These are phyloP conservation scores for Melolontha melolontha DNA, from an alignment of 2,888 invertebrate species.

Conservation along the genomic window DNA sequence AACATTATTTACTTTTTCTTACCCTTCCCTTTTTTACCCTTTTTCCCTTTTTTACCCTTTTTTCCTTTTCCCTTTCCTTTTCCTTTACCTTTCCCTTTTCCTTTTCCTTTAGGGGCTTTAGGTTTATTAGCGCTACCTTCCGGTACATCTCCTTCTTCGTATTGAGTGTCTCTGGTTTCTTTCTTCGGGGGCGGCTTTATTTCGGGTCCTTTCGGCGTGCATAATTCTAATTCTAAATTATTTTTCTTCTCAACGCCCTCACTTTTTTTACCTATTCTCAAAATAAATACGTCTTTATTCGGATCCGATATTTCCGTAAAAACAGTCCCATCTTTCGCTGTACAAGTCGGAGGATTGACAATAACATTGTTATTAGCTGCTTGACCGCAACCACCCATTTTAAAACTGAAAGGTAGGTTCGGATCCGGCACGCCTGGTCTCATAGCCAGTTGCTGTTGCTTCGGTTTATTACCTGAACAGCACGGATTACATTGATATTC, in stretches of 20 bases:
- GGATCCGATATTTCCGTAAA: constrained; percentile 74
- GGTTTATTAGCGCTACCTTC: constrained; percentile 46
- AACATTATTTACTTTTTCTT: constrained; percentile 34
- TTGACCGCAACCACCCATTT: constrained; percentile 49
- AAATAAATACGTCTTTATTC: constrained; percentile 77
- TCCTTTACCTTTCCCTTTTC: constrained; percentile 49
- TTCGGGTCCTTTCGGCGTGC: constrained; percentile 77
- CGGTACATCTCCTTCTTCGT: constrained; percentile 68
- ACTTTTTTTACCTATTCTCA: constrained; percentile 81
- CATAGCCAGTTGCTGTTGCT: constrained; percentile 52
- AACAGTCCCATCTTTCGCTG: constrained; percentile 69
- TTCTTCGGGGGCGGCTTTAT: constrained; percentile 70
- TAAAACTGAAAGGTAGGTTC: constrained; percentile 57
- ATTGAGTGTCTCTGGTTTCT: constrained; percentile 76
- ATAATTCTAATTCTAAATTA: constrained; percentile 78
- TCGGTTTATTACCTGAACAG: constrained; percentile 32
- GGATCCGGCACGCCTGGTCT: constrained; percentile 55
- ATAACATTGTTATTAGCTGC: constrained; percentile 56
- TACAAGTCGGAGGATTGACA: constrained; percentile 65
- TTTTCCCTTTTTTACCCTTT: constrained; percentile 41
- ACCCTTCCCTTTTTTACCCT: constrained; percentile 16
- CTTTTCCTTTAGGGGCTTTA: constrained; percentile 50
- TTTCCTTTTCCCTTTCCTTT: constrained; percentile 43
- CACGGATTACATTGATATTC: constrained; percentile 28
- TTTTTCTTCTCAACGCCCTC: constrained; percentile 78